phyloP scores from a whole-genome alignment of 2,888 invertebrate species.

The Zeuzera pyrina region DNA sequence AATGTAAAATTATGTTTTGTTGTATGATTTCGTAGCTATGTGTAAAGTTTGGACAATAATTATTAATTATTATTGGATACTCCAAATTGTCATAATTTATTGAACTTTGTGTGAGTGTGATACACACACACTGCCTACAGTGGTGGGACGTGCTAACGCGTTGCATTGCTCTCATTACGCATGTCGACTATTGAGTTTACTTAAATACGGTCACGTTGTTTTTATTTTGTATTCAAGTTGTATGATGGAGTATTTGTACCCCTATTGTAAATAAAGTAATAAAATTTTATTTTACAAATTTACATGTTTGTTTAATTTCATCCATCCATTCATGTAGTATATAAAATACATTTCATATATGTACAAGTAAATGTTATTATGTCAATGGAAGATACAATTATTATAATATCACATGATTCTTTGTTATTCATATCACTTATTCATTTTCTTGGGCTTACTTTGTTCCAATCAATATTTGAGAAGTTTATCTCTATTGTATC shows the following conservation, averaged over 20 bases:
- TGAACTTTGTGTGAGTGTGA: conserved; percentile 7
- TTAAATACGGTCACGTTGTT: conserved; percentile 34
- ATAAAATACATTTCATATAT: too few relatives aligned
- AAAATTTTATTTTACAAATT: conserved; percentile 66
- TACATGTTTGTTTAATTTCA: conserved; percentile 7
- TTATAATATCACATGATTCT: neutral
- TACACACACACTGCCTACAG: conserved; percentile 11
- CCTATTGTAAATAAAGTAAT: conserved; percentile 67
- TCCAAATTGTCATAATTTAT: conserved; percentile 27
- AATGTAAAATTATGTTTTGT: neutral
- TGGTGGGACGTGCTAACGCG: too few relatives aligned
- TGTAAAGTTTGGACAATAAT: conserved; percentile 68
- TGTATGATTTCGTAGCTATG: conserved; percentile 46
- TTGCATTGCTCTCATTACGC: neutral
- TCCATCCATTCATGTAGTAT: neutral
- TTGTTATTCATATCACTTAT: conserved; percentile 1
- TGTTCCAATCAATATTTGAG: conserved; percentile 73
- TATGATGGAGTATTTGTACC: conserved; percentile 53
- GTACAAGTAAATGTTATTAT: too few relatives aligned
- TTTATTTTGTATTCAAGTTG: conserved; percentile 40
- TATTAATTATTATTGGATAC: conserved; percentile 43
- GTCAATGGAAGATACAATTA: neutral
- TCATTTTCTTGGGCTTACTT: conserved; percentile 23
- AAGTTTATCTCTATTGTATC: conserved; percentile 80
- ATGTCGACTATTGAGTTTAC: conserved; percentile 11